phyloP scores from a whole-genome alignment of 37 sponge, comb jelly and placozoan genomes.

The Crambe crambe region DNA sequence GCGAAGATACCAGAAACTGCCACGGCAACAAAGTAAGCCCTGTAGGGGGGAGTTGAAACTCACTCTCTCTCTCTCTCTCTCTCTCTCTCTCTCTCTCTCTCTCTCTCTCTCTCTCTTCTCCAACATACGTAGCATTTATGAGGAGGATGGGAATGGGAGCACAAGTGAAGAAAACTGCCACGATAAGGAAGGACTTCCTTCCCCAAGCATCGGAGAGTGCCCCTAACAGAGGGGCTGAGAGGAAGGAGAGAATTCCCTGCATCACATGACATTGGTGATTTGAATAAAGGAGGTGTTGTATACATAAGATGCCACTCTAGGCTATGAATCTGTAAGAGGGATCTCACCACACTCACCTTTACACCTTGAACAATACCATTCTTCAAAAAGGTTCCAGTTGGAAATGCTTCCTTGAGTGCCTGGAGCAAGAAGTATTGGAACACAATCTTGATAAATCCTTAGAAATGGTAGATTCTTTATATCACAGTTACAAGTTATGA shows the following conservation, averaged over 20 bases:
- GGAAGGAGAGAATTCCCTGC: constrained; percentile 92
- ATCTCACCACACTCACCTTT: constrained; percentile 79
- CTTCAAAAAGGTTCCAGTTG: constrained; percentile 82
- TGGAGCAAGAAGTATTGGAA: constrained; percentile 22
- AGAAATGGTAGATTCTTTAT: too few species aligned
- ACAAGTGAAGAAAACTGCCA: constrained; percentile 92
- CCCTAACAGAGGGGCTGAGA: constrained; percentile 91
- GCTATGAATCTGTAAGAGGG: too few species aligned
- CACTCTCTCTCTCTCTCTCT: too few species aligned
- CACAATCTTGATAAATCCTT: too few species aligned
- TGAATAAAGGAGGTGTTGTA: too few species aligned
- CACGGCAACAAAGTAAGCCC: constrained; percentile 75
- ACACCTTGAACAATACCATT: constrained; percentile 94
- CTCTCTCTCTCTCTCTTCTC: too few species aligned
- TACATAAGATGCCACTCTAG: neutral
- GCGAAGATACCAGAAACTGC: constrained; percentile 88
- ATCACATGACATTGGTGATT: neutral
- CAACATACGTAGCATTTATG: constrained; percentile 67
- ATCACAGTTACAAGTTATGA: too few species aligned
- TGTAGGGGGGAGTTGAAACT: neutral
- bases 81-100: too few species aligned
- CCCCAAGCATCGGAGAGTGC: constrained; percentile 95
- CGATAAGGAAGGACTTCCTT: constrained; percentile 83
- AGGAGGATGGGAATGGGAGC: constrained; percentile 83
- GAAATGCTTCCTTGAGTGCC: constrained; percentile 77